These are phyloP conservation scores for Propithecus deckenii DNA, from an alignment of 2,797 vertebrate species.

Conservation along the genomic window DNA sequence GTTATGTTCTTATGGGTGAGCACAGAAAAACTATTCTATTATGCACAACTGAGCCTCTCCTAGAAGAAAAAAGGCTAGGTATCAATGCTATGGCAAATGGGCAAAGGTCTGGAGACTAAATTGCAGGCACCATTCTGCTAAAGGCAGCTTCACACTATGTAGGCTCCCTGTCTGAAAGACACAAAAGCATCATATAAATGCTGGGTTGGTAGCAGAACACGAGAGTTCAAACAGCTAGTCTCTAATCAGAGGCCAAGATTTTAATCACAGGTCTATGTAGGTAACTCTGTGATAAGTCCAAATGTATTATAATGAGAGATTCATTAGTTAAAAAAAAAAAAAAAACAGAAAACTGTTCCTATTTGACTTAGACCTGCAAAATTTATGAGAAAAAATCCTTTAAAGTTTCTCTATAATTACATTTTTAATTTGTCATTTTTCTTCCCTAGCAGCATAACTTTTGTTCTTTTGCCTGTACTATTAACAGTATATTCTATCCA, in stretches of 20 bases:
- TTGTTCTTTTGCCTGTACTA: not conserved
- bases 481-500: not conserved
- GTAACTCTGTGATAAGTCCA: not conserved
- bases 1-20: not conserved
- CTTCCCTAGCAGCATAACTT: not conserved
- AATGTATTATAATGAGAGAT: not conserved
- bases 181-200: not conserved
- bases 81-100: not conserved
- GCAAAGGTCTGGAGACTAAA: not conserved
- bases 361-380: not conserved
- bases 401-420: not conserved
- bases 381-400: not conserved
- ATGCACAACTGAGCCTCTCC: not conserved
- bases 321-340: not conserved
- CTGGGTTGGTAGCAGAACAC: not conserved
- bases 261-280: slow-evolving; percentile 22
- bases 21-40: not conserved
- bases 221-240: not conserved
- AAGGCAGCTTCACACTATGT: not conserved
- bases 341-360: not conserved
- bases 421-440: slow-evolving; percentile 35
- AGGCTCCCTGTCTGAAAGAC: not conserved
- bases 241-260: slow-evolving; percentile 12
- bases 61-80: not conserved
- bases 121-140: not conserved